Conservation (phyloP, 2,888 invertebrate species). For the Bombylius discolor region DNA sequence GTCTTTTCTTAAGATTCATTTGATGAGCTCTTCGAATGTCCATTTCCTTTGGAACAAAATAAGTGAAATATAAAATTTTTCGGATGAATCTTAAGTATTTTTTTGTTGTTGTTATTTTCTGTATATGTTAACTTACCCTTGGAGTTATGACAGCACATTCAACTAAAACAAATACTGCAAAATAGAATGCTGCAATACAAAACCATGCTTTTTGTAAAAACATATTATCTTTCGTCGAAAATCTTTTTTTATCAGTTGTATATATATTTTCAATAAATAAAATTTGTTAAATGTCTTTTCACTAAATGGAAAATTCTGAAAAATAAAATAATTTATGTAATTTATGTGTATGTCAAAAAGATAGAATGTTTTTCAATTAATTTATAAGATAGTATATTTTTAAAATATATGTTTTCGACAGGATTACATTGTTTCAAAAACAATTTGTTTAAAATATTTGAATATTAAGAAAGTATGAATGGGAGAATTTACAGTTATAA, state of each 20-base stretch:
- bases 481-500: no score
- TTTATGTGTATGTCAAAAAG: neutral
- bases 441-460: no score
- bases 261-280: no score
- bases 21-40: conserved; percentile 4
- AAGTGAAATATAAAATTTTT: no score
- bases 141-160: neutral
- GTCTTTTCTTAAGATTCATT: conserved; percentile 45
- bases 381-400: neutral
- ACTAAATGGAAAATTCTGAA: neutral
- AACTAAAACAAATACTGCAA: neutral
- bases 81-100: no score
- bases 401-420: neutral
- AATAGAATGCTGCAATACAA: neutral
- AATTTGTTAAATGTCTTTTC: neutral
- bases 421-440: no score
- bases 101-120: no score
- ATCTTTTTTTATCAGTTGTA: neutral
- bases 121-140: neutral
- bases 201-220: neutral
- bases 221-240: neutral
- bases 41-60: conserved; percentile 1
- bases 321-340: no score
- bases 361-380: neutral
- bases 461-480: no score